A percentile compares a stretch with the other conserved stretches of the same genome.
Conservation (phyloP, 2,113 vertebrate species). For the Cryptotis parvus region DNA sequence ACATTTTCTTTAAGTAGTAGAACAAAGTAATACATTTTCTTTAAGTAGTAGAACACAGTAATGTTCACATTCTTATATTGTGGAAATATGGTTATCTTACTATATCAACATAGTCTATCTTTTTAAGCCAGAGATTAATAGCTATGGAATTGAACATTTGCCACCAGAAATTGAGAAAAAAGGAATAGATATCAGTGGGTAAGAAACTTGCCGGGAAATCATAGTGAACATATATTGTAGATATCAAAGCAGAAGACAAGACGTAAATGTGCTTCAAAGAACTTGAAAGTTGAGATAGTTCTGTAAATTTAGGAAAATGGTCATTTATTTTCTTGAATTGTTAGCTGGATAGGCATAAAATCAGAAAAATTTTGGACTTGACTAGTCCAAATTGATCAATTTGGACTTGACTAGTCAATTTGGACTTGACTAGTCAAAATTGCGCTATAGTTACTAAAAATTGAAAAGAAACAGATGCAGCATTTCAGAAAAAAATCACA, state of each 20-base stretch:
- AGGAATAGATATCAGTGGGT: neutral
- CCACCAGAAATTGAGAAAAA: neutral
- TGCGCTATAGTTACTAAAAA: neutral
- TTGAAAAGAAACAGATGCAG: neutral
- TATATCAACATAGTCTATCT: neutral
- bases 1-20: neutral
- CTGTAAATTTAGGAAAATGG: constrained; percentile 3
- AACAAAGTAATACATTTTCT: neutral
- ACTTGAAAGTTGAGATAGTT: neutral
- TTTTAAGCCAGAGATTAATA: neutral
- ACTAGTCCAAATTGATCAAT: neutral
- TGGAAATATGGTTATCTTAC: neutral
- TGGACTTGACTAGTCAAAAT: neutral
- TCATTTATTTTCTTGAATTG: neutral
- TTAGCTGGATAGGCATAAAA: neutral
- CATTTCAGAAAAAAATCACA: constrained; percentile 31
- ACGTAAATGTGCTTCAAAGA: neutral
- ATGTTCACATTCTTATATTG: neutral
- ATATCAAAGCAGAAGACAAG: neutral
- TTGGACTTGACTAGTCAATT: neutral
- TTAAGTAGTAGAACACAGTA: neutral
- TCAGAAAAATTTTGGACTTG: neutral
- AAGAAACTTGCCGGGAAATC: neutral
- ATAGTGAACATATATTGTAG: neutral
- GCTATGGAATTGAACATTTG: neutral